A percentile compares a stretch with the other conserved stretches of the same genome.
phyloP scores from a whole-genome alignment of 1,140 invertebrate genomes.

The Procambarus clarkii region DNA sequence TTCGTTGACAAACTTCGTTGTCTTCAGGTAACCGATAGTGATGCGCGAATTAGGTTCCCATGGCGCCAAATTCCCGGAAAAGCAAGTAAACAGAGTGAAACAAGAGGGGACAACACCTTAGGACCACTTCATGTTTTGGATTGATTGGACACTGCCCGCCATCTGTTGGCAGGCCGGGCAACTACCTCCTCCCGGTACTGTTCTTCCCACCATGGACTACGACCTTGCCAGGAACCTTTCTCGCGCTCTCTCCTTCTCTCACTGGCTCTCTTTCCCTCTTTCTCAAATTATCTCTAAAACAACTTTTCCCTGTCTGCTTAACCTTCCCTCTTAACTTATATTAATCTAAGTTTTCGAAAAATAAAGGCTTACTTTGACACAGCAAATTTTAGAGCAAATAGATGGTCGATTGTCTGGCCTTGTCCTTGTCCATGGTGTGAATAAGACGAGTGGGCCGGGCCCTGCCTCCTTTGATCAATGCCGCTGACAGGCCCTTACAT shows the following conservation, averaged over 20 bases:
- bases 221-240: background rate
- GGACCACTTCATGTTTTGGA: conserved; percentile 55
- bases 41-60: conserved; percentile 28
- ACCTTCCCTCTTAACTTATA: background rate
- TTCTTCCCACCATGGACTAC: background rate
- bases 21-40: background rate
- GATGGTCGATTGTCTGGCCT: background rate
- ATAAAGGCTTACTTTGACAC: background rate
- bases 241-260: too few species aligned
- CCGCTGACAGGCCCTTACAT: background rate
- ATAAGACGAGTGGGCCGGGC: background rate
- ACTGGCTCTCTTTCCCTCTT: too few species aligned
- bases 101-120: background rate
- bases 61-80: conserved; percentile 16
- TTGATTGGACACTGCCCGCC: conserved; percentile 52
- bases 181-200: conserved; percentile 10
- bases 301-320: too few species aligned
- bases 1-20: conserved; percentile 48
- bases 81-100: conserved; percentile 18
- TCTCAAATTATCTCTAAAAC: too few species aligned
- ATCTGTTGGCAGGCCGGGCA: conserved; percentile 33
- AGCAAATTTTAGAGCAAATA: background rate
- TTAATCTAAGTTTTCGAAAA: background rate
- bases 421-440: background rate
- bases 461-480: conserved; percentile 15